Conservation (phyloP, 2,797 vertebrate genomes). For the Mormyrus hasselquistii region DNA sequence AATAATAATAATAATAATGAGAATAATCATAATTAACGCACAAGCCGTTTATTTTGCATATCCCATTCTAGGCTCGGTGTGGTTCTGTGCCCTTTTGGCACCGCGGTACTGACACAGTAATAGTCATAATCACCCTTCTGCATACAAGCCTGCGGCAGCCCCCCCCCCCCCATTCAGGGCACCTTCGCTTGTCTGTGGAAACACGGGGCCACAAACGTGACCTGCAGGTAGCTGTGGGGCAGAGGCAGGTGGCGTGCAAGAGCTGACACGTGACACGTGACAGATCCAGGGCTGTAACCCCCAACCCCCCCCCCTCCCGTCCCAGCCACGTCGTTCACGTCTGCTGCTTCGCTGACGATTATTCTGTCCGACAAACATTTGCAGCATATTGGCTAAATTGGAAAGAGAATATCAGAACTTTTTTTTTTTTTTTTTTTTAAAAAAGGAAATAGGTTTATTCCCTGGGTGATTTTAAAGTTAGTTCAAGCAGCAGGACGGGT, state of each 20-base stretch:
- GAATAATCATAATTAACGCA: background rate
- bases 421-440: conserved; percentile 25
- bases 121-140: background rate
- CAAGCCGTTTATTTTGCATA: background rate
- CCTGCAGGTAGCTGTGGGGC: background rate
- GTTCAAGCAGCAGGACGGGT: conserved; percentile 27
- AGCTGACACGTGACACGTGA: background rate
- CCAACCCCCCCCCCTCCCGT: background rate
- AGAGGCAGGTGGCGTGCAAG: background rate
- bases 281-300: background rate
- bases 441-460: conserved; percentile 44
- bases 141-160: background rate
- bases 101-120: background rate
- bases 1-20: background rate
- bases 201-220: background rate
- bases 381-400: background rate
- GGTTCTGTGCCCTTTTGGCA: background rate
- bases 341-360: background rate
- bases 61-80: background rate
- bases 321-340: background rate
- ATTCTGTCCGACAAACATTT: background rate
- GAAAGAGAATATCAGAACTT: background rate
- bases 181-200: background rate
- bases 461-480: conserved; percentile 28
- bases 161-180: background rate